These are phyloP conservation scores for Dufourea novaeangliae DNA, from an alignment of 1,140 invertebrate species.

Conservation along the genomic window DNA sequence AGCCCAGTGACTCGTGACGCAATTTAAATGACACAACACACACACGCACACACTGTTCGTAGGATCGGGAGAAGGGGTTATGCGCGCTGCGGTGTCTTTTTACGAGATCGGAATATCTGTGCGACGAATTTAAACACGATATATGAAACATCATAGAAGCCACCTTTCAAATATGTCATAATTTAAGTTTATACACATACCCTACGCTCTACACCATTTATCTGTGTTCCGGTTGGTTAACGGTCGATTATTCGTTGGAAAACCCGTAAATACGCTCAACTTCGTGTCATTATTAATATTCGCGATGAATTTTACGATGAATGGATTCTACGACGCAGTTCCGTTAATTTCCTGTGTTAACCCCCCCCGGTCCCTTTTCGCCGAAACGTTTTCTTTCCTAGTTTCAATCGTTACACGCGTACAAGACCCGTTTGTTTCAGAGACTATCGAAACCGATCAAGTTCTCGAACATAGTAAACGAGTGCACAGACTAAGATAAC, in stretches of 20 bases:
- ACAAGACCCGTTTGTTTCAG: background rate
- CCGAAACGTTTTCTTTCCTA: background rate
- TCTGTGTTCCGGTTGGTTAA: background rate
- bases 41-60: too few species aligned
- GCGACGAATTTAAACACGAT: too few species aligned
- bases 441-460: background rate
- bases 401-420: background rate
- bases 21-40: constrained; percentile 20
- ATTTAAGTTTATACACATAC: too few species aligned
- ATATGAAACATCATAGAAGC: too few species aligned
- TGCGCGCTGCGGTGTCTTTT: too few species aligned
- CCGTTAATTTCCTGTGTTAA: constrained; percentile 15
- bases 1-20: constrained; percentile 19
- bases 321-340: constrained; percentile 14
- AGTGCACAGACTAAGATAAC: too few species aligned
- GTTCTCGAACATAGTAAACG: background rate
- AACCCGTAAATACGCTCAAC: constrained; percentile 4
- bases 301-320: constrained; percentile 20
- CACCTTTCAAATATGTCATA: too few species aligned
- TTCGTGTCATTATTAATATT: constrained; percentile 13
- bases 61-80: too few species aligned
- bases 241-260: constrained; percentile 11
- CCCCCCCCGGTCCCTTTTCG: background rate
- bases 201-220: background rate
- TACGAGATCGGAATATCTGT: too few species aligned